Conservation (phyloP, 2,797 vertebrate genomes). For the Salarias fasciatus region DNA sequence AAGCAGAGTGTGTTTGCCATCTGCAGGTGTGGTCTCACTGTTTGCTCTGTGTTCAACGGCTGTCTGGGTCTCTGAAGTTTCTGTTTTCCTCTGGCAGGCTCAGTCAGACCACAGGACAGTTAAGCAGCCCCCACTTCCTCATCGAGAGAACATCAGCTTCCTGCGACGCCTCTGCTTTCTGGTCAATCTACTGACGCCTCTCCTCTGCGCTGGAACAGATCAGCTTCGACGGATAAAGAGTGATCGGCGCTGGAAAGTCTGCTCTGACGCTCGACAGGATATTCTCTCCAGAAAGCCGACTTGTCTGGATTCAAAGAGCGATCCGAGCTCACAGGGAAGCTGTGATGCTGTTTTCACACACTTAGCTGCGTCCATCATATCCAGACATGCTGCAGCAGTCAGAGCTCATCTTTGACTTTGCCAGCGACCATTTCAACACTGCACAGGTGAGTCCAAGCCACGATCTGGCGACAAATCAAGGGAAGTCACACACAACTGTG, state of each 20-base stretch:
- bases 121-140: conserved; percentile 75
- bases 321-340: conserved; percentile 10
- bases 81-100: conserved; percentile 63
- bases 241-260: conserved; percentile 9
- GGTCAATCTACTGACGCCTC: conserved; percentile 63
- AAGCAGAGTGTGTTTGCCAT: background rate
- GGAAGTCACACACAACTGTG: background rate
- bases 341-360: conserved; percentile 52
- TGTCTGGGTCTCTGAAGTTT: conserved; percentile 20
- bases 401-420: conserved; percentile 94
- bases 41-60: conserved; percentile 15
- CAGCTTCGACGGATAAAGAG: conserved; percentile 1
- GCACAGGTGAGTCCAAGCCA: conserved; percentile 83
- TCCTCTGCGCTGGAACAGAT: conserved; percentile 30
- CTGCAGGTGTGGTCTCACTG: conserved; percentile 28
- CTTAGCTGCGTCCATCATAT: conserved; percentile 73
- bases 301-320: conserved; percentile 17
- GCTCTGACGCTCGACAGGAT: conserved; percentile 15
- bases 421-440: conserved; percentile 91
- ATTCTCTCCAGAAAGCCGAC: conserved; percentile 8
- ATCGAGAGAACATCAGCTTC: conserved; percentile 70
- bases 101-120: conserved; percentile 71
- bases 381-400: conserved; percentile 91
- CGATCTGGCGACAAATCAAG: too few relatives aligned
- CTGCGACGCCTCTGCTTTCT: conserved; percentile 73